These are phyloP conservation scores for Brachionichthys hirsutus DNA, from an alignment of 2,113 vertebrate genomes.

Conservation along the genomic window DNA sequence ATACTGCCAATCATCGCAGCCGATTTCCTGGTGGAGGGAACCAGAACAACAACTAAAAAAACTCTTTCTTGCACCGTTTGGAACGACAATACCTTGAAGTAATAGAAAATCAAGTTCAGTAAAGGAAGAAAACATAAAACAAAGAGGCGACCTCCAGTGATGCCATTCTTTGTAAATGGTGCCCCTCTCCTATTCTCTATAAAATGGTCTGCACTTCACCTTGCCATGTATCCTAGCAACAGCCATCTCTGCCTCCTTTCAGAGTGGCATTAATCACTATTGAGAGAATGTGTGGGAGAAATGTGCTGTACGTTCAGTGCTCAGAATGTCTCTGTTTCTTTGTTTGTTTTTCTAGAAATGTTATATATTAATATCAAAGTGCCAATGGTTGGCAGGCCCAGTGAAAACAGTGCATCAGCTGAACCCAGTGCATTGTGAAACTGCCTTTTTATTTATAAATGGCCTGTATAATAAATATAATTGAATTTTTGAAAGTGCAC, in stretches of 20 bases:
- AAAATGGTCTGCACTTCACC: constrained; percentile 76
- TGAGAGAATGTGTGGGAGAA: constrained; percentile 69
- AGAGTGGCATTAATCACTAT: constrained; percentile 79
- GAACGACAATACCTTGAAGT: constrained; percentile 20
- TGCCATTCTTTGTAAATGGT: constrained; percentile 60
- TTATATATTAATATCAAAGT: constrained; percentile 25
- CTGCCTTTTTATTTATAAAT: too few relatives aligned
- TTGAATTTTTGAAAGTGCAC: too few relatives aligned
- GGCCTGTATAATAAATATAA: too few relatives aligned
- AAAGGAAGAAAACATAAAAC: constrained; percentile 34
- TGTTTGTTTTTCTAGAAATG: constrained; percentile 18
- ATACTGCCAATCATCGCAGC: constrained; percentile 79
- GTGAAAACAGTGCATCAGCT: not conserved
- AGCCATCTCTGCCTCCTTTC: constrained; percentile 75
- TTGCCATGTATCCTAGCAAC: constrained; percentile 84
- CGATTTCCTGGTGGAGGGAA: constrained; percentile 43
- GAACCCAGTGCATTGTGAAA: not conserved
- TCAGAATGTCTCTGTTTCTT: constrained; percentile 42
- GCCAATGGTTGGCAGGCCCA: not conserved
- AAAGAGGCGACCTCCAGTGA: constrained; percentile 50
- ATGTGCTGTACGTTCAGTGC: constrained; percentile 53
- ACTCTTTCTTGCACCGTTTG: not conserved
- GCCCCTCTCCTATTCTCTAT: constrained; percentile 65
- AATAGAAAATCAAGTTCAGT: constrained; percentile 16
- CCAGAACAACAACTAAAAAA: constrained; percentile 36